Conservation (phyloP, 2,113 vertebrate genomes). For the Corydoras maculifer region DNA sequence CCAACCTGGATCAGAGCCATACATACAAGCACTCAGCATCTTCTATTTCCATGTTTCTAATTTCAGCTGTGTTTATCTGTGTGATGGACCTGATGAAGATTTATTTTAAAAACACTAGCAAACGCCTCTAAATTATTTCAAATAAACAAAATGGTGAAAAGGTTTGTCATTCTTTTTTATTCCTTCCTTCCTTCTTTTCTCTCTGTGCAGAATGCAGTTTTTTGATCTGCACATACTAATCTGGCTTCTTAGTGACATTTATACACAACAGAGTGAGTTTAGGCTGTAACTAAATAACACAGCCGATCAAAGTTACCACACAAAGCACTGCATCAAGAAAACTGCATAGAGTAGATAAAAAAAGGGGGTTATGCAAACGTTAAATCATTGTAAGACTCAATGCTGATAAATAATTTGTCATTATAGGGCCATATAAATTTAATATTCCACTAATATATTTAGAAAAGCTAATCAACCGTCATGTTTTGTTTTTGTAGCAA, state of each 20-base stretch:
- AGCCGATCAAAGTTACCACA: background rate
- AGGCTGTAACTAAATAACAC: background rate
- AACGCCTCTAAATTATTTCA: background rate
- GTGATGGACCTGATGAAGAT: background rate
- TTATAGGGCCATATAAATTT: background rate
- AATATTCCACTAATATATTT: background rate
- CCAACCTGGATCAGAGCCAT: background rate
- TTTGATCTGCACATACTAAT: background rate
- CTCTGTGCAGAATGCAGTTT: background rate
- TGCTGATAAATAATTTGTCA: background rate
- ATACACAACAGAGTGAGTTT: background rate
- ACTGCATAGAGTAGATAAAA: background rate
- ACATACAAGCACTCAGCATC: background rate
- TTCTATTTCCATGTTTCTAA: background rate
- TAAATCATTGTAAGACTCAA: background rate
- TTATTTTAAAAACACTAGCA: background rate
- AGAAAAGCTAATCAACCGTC: background rate
- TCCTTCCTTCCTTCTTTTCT: background rate
- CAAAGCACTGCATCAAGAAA: background rate
- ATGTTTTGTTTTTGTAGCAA: too few relatives aligned
- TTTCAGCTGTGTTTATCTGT: slow-evolving; percentile 8
- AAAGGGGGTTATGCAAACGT: background rate
- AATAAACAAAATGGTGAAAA: too few relatives aligned
- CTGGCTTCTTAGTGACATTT: background rate
- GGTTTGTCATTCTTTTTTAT: too few relatives aligned